A percentile compares a stretch with the other conserved stretches of the same genome.
phyloP scores from a whole-genome alignment of 2,113 vertebrate species.

The Gavia stellata region DNA sequence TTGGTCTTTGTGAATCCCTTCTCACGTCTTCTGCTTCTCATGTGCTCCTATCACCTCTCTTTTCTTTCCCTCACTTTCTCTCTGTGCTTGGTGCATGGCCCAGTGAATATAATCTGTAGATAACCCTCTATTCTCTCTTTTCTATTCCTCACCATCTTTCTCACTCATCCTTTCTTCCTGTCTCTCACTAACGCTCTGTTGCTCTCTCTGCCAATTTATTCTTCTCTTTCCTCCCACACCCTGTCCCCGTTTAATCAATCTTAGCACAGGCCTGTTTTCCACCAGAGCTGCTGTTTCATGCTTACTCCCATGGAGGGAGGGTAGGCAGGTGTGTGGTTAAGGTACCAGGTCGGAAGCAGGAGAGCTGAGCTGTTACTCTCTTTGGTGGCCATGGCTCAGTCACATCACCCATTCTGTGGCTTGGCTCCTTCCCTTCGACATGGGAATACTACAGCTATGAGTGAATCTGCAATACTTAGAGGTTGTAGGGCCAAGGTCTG shows the following conservation, averaged over 20 bases:
- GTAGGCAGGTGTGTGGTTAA: neutral
- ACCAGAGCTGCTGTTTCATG: neutral
- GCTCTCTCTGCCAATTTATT: slow-evolving; percentile 44
- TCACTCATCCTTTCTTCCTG: slow-evolving; percentile 31
- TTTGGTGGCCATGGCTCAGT: neutral
- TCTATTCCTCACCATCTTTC: neutral
- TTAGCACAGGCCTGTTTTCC: slow-evolving; percentile 26
- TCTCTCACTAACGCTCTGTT: slow-evolving; percentile 50
- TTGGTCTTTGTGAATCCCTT: slow-evolving; percentile 30
- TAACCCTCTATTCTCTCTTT: neutral
- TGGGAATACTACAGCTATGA: accelerated
- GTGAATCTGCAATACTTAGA: neutral
- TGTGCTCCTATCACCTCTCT: slow-evolving; percentile 4
- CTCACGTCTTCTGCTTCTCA: neutral
- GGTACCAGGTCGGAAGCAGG: neutral
- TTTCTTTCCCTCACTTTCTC: neutral
- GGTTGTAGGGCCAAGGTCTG: neutral
- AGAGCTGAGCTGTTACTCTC: neutral
- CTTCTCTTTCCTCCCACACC: slow-evolving; percentile 47
- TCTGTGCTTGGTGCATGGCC: neutral
- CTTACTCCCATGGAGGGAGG: neutral
- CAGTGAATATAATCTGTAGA: neutral
- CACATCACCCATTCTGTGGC: accelerated
- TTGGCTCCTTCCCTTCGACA: neutral
- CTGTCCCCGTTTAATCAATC: slow-evolving; percentile 54